These are phyloP conservation scores for Pachydiplax longipennis DNA, from an alignment of 2,888 invertebrate genomes.

Conservation along the genomic window DNA sequence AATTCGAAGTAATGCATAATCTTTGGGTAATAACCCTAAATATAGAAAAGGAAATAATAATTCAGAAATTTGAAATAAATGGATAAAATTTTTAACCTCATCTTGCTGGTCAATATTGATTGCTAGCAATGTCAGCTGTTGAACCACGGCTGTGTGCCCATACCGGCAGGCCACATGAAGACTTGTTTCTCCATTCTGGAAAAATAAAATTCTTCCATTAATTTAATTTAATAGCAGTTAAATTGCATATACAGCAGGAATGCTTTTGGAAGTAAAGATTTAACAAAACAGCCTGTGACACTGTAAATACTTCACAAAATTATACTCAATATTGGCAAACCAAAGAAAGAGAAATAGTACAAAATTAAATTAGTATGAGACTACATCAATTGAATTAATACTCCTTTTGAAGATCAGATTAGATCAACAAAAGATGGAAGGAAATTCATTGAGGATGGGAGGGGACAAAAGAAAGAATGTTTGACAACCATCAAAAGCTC, in stretches of 20 bases:
- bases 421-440: no score
- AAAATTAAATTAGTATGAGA: no score
- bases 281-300: neutral
- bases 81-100: slow-evolving; percentile 57
- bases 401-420: no score
- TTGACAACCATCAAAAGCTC: no score
- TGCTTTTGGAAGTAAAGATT: neutral
- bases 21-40: neutral
- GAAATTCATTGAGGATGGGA: no score
- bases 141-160: slow-evolving; percentile 61
- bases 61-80: neutral
- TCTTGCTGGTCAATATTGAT: slow-evolving; percentile 62
- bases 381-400: no score
- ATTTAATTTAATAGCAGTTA: neutral
- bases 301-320: no score
- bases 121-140: slow-evolving; percentile 58
- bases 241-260: neutral
- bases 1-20: neutral
- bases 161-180: slow-evolving; percentile 68
- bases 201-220: slow-evolving; percentile 38
- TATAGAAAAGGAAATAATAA: neutral
- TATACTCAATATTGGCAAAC: no score
- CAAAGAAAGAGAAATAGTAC: no score
- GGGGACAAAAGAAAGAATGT: no score
- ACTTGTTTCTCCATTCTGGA: slow-evolving; percentile 68